Evolutionary conservation across 1,140 invertebrate species (phyloP).

Genomic region (Parapsyche elsis): DNA sequence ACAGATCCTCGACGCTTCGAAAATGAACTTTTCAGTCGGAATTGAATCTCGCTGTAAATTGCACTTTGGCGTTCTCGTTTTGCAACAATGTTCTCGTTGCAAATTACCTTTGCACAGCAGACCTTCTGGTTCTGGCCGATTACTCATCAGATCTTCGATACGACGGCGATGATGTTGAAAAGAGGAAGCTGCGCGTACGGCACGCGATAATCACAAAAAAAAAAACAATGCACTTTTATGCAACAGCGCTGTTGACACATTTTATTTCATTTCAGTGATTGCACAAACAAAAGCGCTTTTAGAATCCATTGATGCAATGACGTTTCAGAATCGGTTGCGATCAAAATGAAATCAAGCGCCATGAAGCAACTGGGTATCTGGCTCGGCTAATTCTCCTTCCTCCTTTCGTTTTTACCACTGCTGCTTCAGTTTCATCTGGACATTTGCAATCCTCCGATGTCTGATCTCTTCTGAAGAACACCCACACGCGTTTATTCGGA

Average conservation of each 20-base stretch:
- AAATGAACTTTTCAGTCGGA: neutral
- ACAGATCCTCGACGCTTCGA: neutral
- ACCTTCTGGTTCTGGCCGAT: too few relatives aligned
- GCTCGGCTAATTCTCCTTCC: neutral
- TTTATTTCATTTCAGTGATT: neutral
- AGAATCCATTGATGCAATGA: neutral
- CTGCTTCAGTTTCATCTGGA: neutral
- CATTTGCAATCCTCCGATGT: neutral
- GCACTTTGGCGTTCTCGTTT: too few relatives aligned
- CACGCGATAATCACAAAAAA: neutral
- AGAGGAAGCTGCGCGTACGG: neutral
- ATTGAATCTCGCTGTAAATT: neutral
- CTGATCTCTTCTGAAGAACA: neutral
- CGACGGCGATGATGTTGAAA: too few relatives aligned
- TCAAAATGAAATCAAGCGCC: neutral
- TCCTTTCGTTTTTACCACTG: neutral
- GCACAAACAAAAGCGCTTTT: neutral
- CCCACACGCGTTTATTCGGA: neutral
- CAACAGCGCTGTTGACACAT: conserved; percentile 13
- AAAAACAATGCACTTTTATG: conserved; percentile 26
- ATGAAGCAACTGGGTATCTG: neutral
- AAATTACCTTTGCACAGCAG: too few relatives aligned
- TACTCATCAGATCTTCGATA: too few relatives aligned
- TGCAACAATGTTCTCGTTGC: too few relatives aligned
- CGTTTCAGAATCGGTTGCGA: neutral